Base-by-base conservation (phyloP, 2,888 invertebrate genomes). In the Cephus spinipes region DNA sequence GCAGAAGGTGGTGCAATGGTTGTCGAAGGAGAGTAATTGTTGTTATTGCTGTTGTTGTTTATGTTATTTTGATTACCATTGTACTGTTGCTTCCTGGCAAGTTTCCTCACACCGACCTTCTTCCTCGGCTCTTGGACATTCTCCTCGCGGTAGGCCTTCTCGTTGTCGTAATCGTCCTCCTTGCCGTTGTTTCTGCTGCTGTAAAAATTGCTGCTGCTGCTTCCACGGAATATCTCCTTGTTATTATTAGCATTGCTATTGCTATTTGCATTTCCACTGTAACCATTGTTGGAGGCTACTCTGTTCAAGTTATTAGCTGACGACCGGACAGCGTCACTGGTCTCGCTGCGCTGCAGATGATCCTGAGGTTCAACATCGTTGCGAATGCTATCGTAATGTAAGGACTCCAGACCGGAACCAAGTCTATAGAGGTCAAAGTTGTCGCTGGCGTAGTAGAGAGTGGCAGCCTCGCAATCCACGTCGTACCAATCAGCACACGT, bases 401-500 rank as follows among this genome's bases (percentile, higher is more conserved):
- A 84, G 55, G 89, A 90, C 81, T 91, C 91, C 68, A 91, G 93
- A 93, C 96, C 95, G 86, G 96, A 95, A 90, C 96, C 96, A 84
- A 96, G 93, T 88, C 95, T 95, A 93, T 96, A 97, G 87, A 97
- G 94, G 93, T 97, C 97, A 89, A 97, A 96, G 93, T 96, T 96
- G 93, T 97, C 96, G 90, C 96, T 96, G 84, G 95, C 94, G 89
- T 95, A 95, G 92, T 95, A 96, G 84, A 96, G 93, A 73, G 96
- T 96, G 30, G 96, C 94, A 68, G 96, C 95, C 87, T 95, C 95
- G 90, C 98, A 98, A 88, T 97, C 97, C 1, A 97, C 96, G 90
- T 97, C 97, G 82, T 96, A 97, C 96, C 97, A 97, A 88, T 97
- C 96, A 74, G 97, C 97, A 91, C 97, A 98, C 34, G 97, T 97